Evolutionary conservation across 2,888 invertebrate species (phyloP).

Genomic region (Phortica magna): DNA sequence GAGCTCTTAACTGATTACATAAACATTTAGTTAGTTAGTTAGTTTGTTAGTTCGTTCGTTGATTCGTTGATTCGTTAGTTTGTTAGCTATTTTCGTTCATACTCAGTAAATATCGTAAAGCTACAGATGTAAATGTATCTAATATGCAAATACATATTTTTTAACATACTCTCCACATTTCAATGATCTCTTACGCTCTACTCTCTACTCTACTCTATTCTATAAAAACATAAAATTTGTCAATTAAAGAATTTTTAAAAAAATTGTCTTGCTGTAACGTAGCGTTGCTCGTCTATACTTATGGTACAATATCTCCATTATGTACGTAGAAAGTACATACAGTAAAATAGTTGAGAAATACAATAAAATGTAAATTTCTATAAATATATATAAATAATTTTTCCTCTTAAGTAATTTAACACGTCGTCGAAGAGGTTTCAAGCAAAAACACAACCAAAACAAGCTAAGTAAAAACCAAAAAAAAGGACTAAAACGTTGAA

Average conservation of each 20-base stretch:
- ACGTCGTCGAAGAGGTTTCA: too few species aligned
- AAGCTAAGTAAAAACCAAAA: too few species aligned
- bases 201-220: too few species aligned
- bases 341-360: slow-evolving; percentile 55
- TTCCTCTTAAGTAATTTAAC: too few species aligned
- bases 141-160: too few species aligned
- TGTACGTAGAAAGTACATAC: slow-evolving; percentile 59
- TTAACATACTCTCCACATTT: slow-evolving; percentile 5
- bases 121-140: slow-evolving; percentile 9
- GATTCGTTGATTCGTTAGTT: neutral
- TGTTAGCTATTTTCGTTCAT: neutral
- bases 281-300: slow-evolving; percentile 52
- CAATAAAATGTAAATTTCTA: neutral
- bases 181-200: neutral
- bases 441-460: too few species aligned
- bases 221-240: too few species aligned
- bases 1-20: neutral
- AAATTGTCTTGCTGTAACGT: slow-evolving; percentile 65
- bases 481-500: too few species aligned
- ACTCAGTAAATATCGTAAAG: neutral
- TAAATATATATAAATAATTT: too few species aligned
- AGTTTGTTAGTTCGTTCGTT: neutral
- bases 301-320: slow-evolving; percentile 40
- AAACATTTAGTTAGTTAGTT: neutral
- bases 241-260: neutral